Conservation (phyloP, 2,888 invertebrate species). For the Papilio demoleus region DNA sequence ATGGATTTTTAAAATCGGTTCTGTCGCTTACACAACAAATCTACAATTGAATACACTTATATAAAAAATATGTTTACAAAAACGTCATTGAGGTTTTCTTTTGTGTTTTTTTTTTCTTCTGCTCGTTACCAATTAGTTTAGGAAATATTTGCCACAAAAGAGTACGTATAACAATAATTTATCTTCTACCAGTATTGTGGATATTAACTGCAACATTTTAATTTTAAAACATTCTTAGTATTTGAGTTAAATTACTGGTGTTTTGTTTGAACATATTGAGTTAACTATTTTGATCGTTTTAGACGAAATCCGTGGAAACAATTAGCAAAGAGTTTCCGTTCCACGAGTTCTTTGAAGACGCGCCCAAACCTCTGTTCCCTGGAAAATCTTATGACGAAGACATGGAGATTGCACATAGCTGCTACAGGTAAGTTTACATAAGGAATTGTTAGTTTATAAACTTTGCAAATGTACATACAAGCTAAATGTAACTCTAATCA, state of each 20-base stretch:
- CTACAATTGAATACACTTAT: no score
- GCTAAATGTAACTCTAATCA: constrained; percentile 34
- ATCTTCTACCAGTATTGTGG: no score
- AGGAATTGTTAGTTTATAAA: not conserved
- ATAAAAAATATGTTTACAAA: no score
- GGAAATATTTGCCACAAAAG: no score
- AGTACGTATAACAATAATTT: no score
- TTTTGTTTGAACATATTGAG: not conserved
- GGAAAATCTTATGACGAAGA: constrained; percentile 90
- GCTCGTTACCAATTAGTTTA: no score
- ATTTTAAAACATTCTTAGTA: not conserved
- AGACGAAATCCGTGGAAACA: constrained; percentile 70
- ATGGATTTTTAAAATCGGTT: no score
- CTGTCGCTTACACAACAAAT: no score
- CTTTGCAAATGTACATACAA: not conserved
- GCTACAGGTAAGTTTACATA: constrained; percentile 86
- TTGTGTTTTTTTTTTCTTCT: no score
- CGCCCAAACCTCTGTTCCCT: constrained; percentile 96
- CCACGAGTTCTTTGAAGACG: constrained; percentile 95
- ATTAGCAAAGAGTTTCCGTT: constrained; percentile 96
- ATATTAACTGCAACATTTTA: no score
- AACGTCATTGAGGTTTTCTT: no score
- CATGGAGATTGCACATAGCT: constrained; percentile 94
- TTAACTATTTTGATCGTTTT: constrained; percentile 42
- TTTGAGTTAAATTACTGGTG: not conserved